Percentiles rank a stretch among this genome's conserved stretches.
Evolutionary conservation across 2,797 vertebrate genomes (phyloP).

Genomic region (Enteromius unitaeniatus): DNA sequence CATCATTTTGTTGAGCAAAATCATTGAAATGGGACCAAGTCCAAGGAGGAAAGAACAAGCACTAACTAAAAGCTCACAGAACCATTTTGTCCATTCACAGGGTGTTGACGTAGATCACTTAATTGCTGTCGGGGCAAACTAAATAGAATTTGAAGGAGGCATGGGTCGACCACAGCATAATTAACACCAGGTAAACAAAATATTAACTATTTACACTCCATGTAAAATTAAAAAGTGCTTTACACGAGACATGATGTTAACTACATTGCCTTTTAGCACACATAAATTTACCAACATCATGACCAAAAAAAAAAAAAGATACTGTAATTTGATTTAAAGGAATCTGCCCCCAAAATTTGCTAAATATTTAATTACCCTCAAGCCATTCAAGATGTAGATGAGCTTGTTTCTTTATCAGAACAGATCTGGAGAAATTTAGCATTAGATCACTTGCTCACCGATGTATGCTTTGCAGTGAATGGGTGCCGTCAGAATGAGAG

Average conservation of each 20-base stretch:
- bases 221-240: constrained; percentile 81
- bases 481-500: neutral
- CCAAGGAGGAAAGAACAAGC: constrained; percentile 33
- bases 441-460: neutral
- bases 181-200: constrained; percentile 75
- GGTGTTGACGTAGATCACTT: neutral
- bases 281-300: constrained; percentile 12
- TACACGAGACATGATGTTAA: constrained; percentile 64
- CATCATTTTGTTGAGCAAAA: constrained; percentile 1
- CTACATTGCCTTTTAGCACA: constrained; percentile 66
- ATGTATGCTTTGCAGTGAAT: neutral
- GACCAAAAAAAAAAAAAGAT: neutral
- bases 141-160: neutral
- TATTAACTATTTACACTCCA: constrained; percentile 75
- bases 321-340: neutral
- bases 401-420: neutral
- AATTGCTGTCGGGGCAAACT: constrained; percentile 21
- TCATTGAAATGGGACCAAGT: constrained; percentile 34
- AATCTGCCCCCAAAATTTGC: neutral
- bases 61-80: constrained; percentile 20
- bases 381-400: neutral
- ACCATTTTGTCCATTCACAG: constrained; percentile 20
- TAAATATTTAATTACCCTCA: neutral
- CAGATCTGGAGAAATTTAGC: neutral
- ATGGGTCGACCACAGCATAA: constrained; percentile 62